Percentiles rank a stretch among this genome's conserved stretches.
phyloP scores from a whole-genome alignment of 2,113 vertebrate species.

The Pelmatolapia mariae region DNA sequence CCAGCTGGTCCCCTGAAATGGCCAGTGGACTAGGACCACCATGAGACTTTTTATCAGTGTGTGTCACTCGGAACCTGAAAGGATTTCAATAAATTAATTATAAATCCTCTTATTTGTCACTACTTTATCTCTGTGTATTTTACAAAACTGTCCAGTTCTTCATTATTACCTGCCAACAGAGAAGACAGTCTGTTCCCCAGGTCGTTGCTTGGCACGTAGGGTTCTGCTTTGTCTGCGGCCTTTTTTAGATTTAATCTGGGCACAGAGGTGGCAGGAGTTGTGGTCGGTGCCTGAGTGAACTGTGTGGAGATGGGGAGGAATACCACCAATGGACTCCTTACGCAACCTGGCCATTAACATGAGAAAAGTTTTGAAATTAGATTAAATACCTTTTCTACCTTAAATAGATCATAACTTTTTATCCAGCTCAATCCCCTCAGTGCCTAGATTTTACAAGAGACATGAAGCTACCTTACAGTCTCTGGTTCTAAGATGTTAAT shows the following conservation, averaged over 20 bases:
- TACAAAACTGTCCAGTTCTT: not conserved
- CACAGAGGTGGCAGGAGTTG: conserved; percentile 88
- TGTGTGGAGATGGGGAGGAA: conserved; percentile 86
- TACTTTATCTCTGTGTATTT: not conserved
- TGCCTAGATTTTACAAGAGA: not conserved
- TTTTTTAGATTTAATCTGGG: conserved; percentile 73
- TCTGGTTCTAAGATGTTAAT: not conserved
- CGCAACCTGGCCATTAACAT: conserved; percentile 70
- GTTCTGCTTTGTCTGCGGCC: conserved; percentile 78
- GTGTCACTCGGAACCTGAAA: conserved; percentile 86
- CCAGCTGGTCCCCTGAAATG: conserved; percentile 40
- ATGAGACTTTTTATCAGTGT: conserved; percentile 81
- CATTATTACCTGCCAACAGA: conserved; percentile 86
- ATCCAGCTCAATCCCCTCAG: not conserved
- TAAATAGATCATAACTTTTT: not conserved
- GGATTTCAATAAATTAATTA: not conserved
- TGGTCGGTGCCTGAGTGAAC: conserved; percentile 83
- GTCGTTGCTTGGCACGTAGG: conserved; percentile 72
- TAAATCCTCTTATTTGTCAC: not conserved
- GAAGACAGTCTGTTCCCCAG: conserved; percentile 88
- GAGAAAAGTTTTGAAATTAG: not conserved
- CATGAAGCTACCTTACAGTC: not conserved
- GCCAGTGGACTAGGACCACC: conserved; percentile 63
- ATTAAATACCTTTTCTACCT: not conserved
- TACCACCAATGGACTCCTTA: conserved; percentile 80